phyloP scores from a whole-genome alignment of 2,113 vertebrate species.

The Redunca redunca region DNA sequence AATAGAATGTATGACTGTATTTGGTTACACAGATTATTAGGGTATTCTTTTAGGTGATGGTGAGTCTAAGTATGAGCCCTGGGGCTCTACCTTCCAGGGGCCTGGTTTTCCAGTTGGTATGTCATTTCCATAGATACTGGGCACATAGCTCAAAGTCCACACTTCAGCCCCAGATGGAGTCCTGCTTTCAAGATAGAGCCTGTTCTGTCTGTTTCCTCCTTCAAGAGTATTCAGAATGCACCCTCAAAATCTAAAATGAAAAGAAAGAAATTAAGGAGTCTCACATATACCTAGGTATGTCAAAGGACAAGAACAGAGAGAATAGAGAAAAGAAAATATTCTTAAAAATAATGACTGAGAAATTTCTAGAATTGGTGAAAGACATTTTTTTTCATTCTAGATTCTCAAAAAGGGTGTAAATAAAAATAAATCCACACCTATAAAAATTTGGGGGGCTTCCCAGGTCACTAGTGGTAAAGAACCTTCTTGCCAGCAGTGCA shows the following conservation, averaged over 20 bases:
- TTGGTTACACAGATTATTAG: neutral
- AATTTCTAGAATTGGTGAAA: neutral
- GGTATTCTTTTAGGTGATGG: neutral
- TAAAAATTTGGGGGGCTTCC: neutral
- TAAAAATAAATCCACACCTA: neutral
- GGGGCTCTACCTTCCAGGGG: neutral
- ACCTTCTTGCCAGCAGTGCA: neutral
- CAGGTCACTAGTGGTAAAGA: neutral
- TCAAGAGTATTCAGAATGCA: neutral
- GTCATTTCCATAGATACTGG: neutral
- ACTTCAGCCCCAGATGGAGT: accelerated
- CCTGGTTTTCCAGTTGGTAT: neutral
- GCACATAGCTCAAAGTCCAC: neutral
- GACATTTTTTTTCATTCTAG: neutral
- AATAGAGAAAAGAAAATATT: neutral
- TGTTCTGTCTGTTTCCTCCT: neutral
- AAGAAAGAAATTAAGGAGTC: neutral
- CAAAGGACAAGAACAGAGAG: neutral
- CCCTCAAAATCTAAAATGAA: neutral
- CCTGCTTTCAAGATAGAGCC: neutral
- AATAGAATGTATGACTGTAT: neutral
- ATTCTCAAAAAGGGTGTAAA: neutral
- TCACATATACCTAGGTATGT: neutral
- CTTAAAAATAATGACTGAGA: neutral
- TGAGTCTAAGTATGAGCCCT: neutral